Evolutionary conservation across 2,888 invertebrate species (phyloP).

Genomic region (Eupsilia transversa): DNA sequence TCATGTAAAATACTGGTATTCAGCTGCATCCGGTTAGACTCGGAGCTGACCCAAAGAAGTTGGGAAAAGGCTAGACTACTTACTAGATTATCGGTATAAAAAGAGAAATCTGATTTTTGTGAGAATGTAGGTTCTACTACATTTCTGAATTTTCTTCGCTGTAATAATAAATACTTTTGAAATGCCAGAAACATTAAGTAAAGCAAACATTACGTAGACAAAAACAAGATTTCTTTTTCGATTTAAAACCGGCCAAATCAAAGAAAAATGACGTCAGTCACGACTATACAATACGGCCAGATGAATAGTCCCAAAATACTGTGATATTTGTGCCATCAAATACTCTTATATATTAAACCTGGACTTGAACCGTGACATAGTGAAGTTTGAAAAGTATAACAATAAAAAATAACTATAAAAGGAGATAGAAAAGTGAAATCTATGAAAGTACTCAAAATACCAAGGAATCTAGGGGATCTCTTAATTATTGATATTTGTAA

Average conservation of each 20-base stretch:
- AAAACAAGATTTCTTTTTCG: constrained; percentile 20
- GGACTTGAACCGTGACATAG: constrained; percentile 46
- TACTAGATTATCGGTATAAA: not conserved
- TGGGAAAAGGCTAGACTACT: not conserved
- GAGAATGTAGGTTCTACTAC: not conserved
- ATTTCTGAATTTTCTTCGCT: not conserved
- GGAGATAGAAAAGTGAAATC: not conserved
- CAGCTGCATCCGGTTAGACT: not conserved
- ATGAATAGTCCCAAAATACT: constrained; percentile 64
- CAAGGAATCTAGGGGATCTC: not conserved
- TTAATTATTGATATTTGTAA: too few relatives aligned
- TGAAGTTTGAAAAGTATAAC: not conserved
- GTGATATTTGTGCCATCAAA: constrained; percentile 65
- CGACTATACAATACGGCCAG: constrained; percentile 26
- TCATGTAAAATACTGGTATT: not conserved
- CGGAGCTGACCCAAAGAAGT: not conserved
- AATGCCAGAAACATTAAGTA: too few relatives aligned
- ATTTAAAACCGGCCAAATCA: constrained; percentile 42
- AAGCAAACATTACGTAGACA: too few relatives aligned
- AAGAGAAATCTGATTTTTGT: too few relatives aligned
- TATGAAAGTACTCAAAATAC: not conserved
- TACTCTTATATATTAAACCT: constrained; percentile 64
- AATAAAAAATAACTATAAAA: not conserved
- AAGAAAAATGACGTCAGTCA: constrained; percentile 23
- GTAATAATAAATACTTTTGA: not conserved